Conservation (phyloP, 2,888 invertebrate species). For the Deilephila elpenor region DNA sequence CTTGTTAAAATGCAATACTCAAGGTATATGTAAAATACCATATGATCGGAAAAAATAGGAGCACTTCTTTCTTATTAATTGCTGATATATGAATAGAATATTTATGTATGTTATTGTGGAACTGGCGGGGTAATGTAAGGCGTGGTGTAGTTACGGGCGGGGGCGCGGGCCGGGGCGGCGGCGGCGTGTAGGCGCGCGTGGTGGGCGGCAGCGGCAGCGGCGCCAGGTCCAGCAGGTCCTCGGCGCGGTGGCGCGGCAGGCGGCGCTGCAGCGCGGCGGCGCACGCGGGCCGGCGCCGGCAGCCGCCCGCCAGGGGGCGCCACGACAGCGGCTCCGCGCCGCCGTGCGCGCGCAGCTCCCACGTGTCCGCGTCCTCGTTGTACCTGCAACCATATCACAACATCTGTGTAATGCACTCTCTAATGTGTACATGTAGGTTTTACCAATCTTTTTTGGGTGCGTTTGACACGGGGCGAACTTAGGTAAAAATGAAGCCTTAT, state of each 20-base stretch:
- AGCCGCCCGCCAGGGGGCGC: background rate
- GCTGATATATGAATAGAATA: too few species aligned
- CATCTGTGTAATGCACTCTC: too few species aligned
- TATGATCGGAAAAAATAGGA: too few species aligned
- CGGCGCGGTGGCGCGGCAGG: slow-evolving; percentile 64
- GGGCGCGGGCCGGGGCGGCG: slow-evolving; percentile 34
- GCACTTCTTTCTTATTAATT: too few species aligned
- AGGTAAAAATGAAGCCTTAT: too few species aligned
- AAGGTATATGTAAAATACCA: too few species aligned
- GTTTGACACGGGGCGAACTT: too few species aligned
- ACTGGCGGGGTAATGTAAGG: background rate
- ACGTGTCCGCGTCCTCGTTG: slow-evolving; percentile 36
- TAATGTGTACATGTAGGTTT: too few species aligned
- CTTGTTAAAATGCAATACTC: too few species aligned
- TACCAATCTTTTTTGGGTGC: too few species aligned
- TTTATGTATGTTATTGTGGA: background rate
- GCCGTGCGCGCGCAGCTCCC: slow-evolving; percentile 61
- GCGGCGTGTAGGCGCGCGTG: slow-evolving; percentile 87
- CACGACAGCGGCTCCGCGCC: slow-evolving; percentile 3
- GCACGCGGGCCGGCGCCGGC: slow-evolving; percentile 10
- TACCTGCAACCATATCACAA: too few species aligned
- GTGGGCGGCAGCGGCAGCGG: slow-evolving; percentile 91
- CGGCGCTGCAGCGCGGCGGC: slow-evolving; percentile 45
- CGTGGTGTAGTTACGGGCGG: background rate
- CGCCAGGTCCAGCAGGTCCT: slow-evolving; percentile 90